Evolutionary conservation across 2,888 invertebrate genomes (phyloP), one percentile per base, ranked within the genome.

Genomic region (Polyploca ridens): DNA sequence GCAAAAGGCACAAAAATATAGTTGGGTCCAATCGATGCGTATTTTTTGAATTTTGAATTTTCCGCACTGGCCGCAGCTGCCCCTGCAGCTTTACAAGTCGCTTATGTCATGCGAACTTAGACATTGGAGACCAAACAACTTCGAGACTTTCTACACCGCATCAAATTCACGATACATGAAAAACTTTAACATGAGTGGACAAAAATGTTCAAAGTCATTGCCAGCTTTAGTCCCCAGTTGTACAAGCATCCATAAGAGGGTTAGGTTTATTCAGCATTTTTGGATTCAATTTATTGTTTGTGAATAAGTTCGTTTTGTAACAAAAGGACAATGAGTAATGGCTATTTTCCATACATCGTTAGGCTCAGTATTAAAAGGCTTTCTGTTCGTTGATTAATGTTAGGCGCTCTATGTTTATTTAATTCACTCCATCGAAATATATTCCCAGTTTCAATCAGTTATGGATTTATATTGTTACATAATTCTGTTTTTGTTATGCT

Each of bases 121-220:
- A 82, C 79, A 82, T 79, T 82, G 81, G 81, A 81, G 73, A 84
- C 78, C 73, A 78, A 79, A 79, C 79, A 69, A 71, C 75, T 73
- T 67, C 69, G 64, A 54, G 62, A 69, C 75, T 77, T 76, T 69
- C 71, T 66, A 66, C 67, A 73, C 68, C 74, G 69, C 73, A 79
- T 75, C 65, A 73, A 78, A 77, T 70, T 69, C 69, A 72, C 66
- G 69, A 66, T 69, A 64, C 67, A 64, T 58, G 62, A 71, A 79
- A 81, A 79, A 70, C 54, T 77, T 71, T 63, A 69, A 64, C 67
- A 67, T 68, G 63, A 65, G 66, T 63, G 60, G 8, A 59, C 33
- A 16, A 33, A 58, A 58, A 33, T 59, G 5, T 59, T 38, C 59
- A 35, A 19, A 8, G n/a, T 33, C 58, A 33, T 19, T 58, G 5